Conservation (phyloP, 2,888 invertebrate genomes). For the Hypomecis punctinalis region DNA sequence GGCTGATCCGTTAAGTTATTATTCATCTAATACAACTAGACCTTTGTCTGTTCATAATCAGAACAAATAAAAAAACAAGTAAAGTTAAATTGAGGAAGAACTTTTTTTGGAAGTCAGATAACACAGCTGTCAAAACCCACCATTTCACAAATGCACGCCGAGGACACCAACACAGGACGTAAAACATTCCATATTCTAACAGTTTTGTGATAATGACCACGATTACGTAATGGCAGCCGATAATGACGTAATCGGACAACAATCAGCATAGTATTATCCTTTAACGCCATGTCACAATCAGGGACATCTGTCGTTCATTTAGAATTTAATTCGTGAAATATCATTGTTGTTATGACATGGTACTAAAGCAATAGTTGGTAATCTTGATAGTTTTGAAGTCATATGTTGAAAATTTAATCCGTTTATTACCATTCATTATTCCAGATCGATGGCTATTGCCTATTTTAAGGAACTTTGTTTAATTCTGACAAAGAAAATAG, state of each 20-base stretch:
- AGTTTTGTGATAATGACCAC: conserved; percentile 53
- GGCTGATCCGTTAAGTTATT: too few species aligned
- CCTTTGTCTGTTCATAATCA: too few species aligned
- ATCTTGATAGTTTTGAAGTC: background rate
- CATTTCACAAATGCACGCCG: conserved; percentile 8
- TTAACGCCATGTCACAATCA: conserved; percentile 27
- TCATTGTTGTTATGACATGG: conserved; percentile 2
- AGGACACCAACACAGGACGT: conserved; percentile 45
- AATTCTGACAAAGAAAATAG: too few species aligned
- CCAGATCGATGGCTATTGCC: background rate
- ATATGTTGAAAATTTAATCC: background rate
- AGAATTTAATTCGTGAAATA: background rate
- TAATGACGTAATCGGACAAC: conserved; percentile 49
- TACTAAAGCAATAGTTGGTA: background rate
- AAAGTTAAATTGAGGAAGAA: background rate
- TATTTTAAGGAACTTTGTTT: background rate
- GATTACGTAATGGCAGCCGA: conserved; percentile 53
- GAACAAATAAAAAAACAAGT: background rate
- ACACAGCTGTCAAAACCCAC: conserved; percentile 2
- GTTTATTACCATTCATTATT: background rate
- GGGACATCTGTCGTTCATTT: background rate
- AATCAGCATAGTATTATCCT: conserved; percentile 42
- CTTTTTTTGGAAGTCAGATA: background rate
- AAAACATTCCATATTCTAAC: conserved; percentile 47
- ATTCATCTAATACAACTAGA: too few species aligned